Percentiles rank a stretch among this genome's conserved stretches.
Evolutionary conservation across 2,888 invertebrate genomes (phyloP).

Genomic region (Copidosoma aretas): DNA sequence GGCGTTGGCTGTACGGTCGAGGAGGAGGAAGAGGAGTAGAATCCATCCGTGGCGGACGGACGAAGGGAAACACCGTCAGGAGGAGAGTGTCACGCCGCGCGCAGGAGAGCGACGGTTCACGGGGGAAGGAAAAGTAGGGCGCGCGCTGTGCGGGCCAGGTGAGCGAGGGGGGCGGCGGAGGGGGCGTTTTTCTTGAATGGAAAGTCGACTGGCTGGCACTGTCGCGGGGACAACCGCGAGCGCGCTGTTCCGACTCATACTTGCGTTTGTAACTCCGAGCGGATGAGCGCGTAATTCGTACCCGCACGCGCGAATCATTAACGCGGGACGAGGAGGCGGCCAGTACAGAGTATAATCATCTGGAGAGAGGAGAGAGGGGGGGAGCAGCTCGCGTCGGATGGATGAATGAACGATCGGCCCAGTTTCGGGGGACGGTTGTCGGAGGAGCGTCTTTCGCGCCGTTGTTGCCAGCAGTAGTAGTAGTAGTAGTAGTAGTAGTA

Average conservation of each 20-base stretch:
- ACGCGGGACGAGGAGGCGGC: no score
- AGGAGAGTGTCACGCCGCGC: neutral
- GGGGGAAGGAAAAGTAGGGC: slow-evolving; percentile 19
- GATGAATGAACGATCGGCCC: slow-evolving; percentile 35
- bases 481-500: no score
- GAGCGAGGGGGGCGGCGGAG: slow-evolving; percentile 2
- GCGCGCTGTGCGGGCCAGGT: neutral
- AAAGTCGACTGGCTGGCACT: slow-evolving; percentile 4
- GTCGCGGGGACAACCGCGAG: slow-evolving; percentile 1
- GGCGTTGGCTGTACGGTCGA: no score
- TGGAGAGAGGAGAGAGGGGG: neutral
- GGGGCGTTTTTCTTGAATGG: slow-evolving; percentile 27
- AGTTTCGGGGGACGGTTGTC: slow-evolving; percentile 18
- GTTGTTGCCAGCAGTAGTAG: no score
- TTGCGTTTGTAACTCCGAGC: no score
- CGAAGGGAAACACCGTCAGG: neutral
- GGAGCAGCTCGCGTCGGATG: neutral
- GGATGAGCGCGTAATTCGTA: no score
- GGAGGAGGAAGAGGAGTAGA: neutral
- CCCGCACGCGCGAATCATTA: no score
- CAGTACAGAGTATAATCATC: neutral
- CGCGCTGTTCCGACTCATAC: no score
- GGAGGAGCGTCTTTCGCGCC: no score
- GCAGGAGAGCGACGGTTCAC: neutral
- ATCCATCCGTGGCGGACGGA: no score